Conservation (phyloP, 2,888 invertebrate species). For the Lasioglossum marginatum region DNA sequence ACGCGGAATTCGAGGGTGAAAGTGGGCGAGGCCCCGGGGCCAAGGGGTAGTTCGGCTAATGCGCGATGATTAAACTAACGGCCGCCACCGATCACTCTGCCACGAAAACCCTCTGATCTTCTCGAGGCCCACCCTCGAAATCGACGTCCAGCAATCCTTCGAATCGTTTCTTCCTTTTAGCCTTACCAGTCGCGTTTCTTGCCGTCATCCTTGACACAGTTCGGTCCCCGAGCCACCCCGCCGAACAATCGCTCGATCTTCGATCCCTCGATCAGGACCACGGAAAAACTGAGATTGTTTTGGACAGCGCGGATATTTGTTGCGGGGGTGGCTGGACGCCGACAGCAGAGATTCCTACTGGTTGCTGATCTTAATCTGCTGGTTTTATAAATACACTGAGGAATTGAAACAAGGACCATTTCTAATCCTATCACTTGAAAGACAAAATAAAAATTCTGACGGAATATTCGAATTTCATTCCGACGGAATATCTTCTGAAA, state of each 20-base stretch:
- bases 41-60: conserved; percentile 81
- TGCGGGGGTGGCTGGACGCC: background rate
- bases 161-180: conserved; percentile 61
- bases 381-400: background rate
- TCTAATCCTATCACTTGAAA: background rate
- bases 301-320: background rate
- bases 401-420: background rate
- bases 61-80: conserved; percentile 85
- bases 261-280: background rate
- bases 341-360: background rate
- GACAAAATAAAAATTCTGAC: background rate
- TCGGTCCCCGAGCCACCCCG: conserved; percentile 7
- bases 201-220: conserved; percentile 47
- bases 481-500: background rate
- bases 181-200: conserved; percentile 21
- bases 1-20: conserved; percentile 79
- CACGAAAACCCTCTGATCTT: conserved; percentile 79
- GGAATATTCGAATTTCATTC: background rate
- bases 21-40: conserved; percentile 77
- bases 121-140: conserved; percentile 30
- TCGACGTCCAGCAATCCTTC: conserved; percentile 66
- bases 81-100: conserved; percentile 83
- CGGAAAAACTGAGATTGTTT: background rate
- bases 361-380: background rate
- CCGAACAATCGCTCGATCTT: background rate